Evolutionary conservation across 2,888 invertebrate genomes (phyloP).

Genomic region (Mimumesa dahlbomi): DNA sequence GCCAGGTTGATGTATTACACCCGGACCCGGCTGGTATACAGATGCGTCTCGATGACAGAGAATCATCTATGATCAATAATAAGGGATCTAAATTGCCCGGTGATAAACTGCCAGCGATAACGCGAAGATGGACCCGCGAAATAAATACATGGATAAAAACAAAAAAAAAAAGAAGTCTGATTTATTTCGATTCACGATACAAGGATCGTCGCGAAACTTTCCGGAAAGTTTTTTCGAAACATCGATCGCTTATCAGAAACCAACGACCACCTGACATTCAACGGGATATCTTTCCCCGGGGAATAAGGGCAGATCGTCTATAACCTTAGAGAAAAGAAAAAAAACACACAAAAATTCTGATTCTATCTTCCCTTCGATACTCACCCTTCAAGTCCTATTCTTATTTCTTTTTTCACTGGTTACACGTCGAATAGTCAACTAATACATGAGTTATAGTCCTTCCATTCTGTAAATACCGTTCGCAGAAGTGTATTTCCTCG

Average conservation of each 20-base stretch:
- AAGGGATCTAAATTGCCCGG: constrained; percentile 47
- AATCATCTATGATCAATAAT: constrained; percentile 23
- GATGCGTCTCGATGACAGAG: constrained; percentile 13
- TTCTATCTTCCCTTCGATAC: too few relatives aligned
- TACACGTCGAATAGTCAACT: too few relatives aligned
- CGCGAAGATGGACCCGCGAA: neutral
- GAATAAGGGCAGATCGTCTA: too few relatives aligned
- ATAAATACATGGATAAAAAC: constrained; percentile 1
- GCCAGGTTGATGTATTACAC: constrained; percentile 45
- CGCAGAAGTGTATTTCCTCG: too few relatives aligned
- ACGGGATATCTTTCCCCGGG: too few relatives aligned
- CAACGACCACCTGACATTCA: too few relatives aligned
- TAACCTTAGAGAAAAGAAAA: too few relatives aligned
- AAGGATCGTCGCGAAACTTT: constrained; percentile 21
- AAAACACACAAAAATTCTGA: too few relatives aligned
- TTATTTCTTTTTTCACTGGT: too few relatives aligned
- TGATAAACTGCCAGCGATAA: constrained; percentile 24
- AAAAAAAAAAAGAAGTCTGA: constrained; percentile 31
- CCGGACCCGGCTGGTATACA: constrained; percentile 13
- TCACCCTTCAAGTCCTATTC: too few relatives aligned
- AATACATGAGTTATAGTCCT: too few relatives aligned
- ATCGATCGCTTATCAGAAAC: neutral
- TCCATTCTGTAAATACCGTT: too few relatives aligned
- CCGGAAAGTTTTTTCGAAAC: constrained; percentile 15
- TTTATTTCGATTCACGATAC: constrained; percentile 16